phyloP scores from a whole-genome alignment of 2,113 vertebrate species.

The Synchiropus splendidus region DNA sequence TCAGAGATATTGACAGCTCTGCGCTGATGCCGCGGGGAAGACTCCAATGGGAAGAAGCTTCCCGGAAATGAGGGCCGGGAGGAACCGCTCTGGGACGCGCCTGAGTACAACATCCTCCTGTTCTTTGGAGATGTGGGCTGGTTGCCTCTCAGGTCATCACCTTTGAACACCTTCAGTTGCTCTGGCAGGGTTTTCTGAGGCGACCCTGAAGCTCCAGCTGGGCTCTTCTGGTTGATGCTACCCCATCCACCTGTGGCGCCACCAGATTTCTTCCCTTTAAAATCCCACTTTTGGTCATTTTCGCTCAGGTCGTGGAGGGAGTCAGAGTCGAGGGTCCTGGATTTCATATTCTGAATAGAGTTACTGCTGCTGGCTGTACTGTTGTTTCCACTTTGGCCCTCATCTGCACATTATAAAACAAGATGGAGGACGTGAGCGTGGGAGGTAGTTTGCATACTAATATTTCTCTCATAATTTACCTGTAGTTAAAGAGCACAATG shows the following conservation, averaged over 20 bases:
- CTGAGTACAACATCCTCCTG: slow-evolving; percentile 85
- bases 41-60: slow-evolving; percentile 86
- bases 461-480: slow-evolving; percentile 52
- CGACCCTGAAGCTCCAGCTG: slow-evolving; percentile 17
- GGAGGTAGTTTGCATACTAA: too few relatives aligned
- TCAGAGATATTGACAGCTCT: slow-evolving; percentile 94
- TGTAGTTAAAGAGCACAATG: slow-evolving; percentile 83
- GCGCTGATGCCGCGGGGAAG: slow-evolving; percentile 84
- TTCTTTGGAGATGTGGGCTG: slow-evolving; percentile 83
- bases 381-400: slow-evolving; percentile 70
- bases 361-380: slow-evolving; percentile 69
- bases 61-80: slow-evolving; percentile 73
- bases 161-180: slow-evolving; percentile 91
- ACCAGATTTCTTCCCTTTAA: slow-evolving; percentile 59
- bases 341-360: slow-evolving; percentile 77
- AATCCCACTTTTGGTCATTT: slow-evolving; percentile 76
- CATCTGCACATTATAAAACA: slow-evolving; percentile 57
- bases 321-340: slow-evolving; percentile 72
- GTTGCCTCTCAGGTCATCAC: slow-evolving; percentile 68
- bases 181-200: slow-evolving; percentile 76
- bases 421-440: not conserved
- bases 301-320: slow-evolving; percentile 79
- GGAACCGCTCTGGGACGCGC: slow-evolving; percentile 66
- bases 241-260: slow-evolving; percentile 64
- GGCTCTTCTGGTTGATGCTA: slow-evolving; percentile 37